Evolutionary conservation across 1,140 invertebrate genomes (phyloP), one percentile per base, ranked within the genome.

Genomic region (Aphis gossypii): DNA sequence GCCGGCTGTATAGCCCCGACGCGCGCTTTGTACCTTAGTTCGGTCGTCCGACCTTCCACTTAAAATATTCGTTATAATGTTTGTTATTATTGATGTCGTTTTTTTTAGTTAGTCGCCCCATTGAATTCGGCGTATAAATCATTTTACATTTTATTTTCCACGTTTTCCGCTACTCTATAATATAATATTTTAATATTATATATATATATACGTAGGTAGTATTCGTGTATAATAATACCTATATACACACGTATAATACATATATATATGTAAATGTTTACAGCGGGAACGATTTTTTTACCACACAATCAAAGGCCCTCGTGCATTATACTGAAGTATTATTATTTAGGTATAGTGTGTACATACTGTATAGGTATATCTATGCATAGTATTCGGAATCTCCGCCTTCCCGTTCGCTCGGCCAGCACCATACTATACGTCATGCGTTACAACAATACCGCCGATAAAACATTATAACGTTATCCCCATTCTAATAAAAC

Each of bases 21-120:
- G 44, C 89, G 89, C 30, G 54, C 38, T 41, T 56, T 90, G 35
- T 90, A 41, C 51, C 48, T 54, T 11, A 7, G 46, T 54, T 54
- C 48, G n/a, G 87, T 54, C 48, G 87, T 89, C 46, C 87, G n/a
- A 89, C 88, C 88, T 90, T 90, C 89, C 89, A 68, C 56, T 90
- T 90, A 44, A 68, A 90, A 90, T 60, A 41, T 90, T 90, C 54
- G 54, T 90, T 41, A n/a, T 76, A 76, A 76, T 90, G 88, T 90
- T 90, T 56, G 51, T 41, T 90, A 90, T 41, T 89, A 89, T 87
- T 41, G 83, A 84, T 84, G 83, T 84, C 35, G 76, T 38, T 84
- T 41, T 30, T 48, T 89, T n/a, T n/a, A 76, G 60, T 76, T 41
- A 89, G 21, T 89, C n/a, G 48, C 21, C 23, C 51, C 88, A 89